Evolutionary conservation across 2,797 vertebrate species (phyloP), one percentile per base, ranked within the genome.

Genomic region (Hemitrygon akajei): DNA sequence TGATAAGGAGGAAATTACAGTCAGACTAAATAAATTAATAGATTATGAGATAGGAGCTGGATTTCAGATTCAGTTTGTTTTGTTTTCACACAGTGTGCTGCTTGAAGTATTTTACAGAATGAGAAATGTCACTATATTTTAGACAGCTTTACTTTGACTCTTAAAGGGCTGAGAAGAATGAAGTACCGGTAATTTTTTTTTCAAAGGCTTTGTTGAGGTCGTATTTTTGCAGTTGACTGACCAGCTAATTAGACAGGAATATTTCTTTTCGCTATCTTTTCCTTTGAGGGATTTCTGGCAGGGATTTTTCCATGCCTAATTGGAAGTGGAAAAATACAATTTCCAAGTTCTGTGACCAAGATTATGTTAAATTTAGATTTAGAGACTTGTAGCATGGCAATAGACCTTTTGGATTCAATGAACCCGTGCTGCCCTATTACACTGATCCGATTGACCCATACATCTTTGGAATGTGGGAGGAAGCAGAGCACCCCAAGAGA

Each of bases 1-100:
- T 84, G 81, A 84, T 69, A 66, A 89, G 63, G 86, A 89, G 60
- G 63, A 89, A 89, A 89, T 89, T 89, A 63, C 63, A 89, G 18
- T 89, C 20, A 18, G n/a, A 37, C 66, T 69, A 69, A 69, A 89
- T 89, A 37, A 66, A 63, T 20, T 69, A 69, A 69, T 69, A 69
- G 66, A 69, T 22, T 10, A 3, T 69, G 86, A 69, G 86, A 34
- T 89, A 22, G 86, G n/a, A 89, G 60, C 63, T 69, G 60, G 27
- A n/a, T 89, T 69, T 69, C 60, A 69, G n/a, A 37, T 69, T 37
- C 63, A 69, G 2, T 69, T 37, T 69, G 63, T 25, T 69, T 58
- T 47, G 0, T 47, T 47, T 3, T 89, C n/a, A 37, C n/a, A 37
- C 34, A 37, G 63, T 30, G 7, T 86, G 82, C n/a, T 34, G 6